Evolutionary conservation across 2,113 vertebrate species (phyloP).

Genomic region (Calypte anna): DNA sequence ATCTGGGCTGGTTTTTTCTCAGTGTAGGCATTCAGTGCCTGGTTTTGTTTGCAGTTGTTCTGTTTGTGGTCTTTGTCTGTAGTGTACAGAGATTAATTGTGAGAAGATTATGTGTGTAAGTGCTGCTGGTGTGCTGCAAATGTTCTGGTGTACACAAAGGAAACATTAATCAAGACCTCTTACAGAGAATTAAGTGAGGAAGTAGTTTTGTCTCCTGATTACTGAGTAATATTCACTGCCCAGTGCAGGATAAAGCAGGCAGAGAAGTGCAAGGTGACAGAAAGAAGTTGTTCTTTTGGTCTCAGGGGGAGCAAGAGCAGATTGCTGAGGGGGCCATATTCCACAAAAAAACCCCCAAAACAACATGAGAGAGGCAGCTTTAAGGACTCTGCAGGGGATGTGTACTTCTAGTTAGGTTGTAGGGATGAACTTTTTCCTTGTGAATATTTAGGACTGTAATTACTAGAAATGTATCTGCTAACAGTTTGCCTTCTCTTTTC

Average conservation of each 20-base stretch:
- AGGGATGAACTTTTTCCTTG: neutral
- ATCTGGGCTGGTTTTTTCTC: neutral
- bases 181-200: constrained; percentile 41
- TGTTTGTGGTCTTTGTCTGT: neutral
- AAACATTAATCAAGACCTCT: constrained; percentile 44
- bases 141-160: constrained; percentile 19
- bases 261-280: neutral
- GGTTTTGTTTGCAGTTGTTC: constrained; percentile 1
- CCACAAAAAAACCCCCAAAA: neutral
- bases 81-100: neutral
- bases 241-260: neutral
- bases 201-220: constrained; percentile 29
- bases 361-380: neutral
- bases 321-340: neutral
- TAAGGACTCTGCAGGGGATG: neutral
- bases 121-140: neutral
- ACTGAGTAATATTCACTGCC: neutral
- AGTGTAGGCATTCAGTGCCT: neutral
- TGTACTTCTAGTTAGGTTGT: neutral
- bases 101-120: constrained; percentile 7
- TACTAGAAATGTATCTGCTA: neutral
- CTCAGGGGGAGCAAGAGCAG: neutral
- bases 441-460: neutral
- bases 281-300: neutral
- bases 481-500: constrained; percentile 28